phyloP scores from a whole-genome alignment of 2,888 invertebrate genomes.

The Tenthredo amoena region DNA sequence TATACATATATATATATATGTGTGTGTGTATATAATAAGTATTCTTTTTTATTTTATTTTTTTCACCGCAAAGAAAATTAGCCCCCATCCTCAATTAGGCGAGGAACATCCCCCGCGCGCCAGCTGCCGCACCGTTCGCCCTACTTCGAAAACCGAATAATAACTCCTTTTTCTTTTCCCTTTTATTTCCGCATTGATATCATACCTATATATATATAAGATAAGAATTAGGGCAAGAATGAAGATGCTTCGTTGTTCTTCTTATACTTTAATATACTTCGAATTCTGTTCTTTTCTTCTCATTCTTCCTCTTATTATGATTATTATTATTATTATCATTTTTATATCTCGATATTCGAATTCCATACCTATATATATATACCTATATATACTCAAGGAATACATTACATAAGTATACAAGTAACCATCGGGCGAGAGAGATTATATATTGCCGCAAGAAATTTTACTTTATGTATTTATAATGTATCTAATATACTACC shows the following conservation, averaged over 20 bases:
- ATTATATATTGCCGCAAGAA: neutral
- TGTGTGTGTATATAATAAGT: no score
- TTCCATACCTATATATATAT: neutral
- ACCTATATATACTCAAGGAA: neutral
- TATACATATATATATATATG: neutral
- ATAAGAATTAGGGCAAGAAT: neutral
- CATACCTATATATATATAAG: neutral
- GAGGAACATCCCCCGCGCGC: neutral
- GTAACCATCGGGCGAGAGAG: neutral
- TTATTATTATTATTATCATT: neutral
- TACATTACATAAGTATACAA: neutral
- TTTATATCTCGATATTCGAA: neutral
- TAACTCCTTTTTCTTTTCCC: neutral
- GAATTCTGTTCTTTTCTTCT: neutral
- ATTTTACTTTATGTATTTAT: neutral
- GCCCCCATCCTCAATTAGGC: neutral
- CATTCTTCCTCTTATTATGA: neutral
- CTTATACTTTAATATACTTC: neutral
- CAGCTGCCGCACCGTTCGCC: neutral
- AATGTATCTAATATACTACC: neutral
- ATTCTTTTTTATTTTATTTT: neutral
- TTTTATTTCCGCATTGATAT: neutral
- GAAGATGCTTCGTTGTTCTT: neutral
- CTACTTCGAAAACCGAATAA: slow-evolving; percentile 1
- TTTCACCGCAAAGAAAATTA: neutral